Evolutionary conservation across 2,888 invertebrate species (phyloP), one percentile per base, ranked within the genome.

Genomic region (Caenorhabditis sinica): DNA sequence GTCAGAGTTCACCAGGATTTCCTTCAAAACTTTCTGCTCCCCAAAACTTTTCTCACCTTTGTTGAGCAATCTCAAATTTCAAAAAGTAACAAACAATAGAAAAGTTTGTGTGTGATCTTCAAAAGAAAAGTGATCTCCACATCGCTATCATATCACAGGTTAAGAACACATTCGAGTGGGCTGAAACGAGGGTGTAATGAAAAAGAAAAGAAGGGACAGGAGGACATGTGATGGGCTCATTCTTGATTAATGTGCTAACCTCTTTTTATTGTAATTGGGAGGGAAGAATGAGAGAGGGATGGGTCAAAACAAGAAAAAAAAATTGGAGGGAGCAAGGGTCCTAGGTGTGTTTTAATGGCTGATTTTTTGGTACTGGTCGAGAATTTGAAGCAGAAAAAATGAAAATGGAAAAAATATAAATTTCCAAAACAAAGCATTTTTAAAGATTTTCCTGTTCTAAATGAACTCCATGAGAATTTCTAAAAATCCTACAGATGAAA

Each of bases 221-320:
- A 33, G n/a, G 63, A 74, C 51, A 49, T 73, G 73, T 72, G 63
- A 45, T 61, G n/a, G n/a, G 28, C 66, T 56, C 45, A 8, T 45
- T 65, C 56, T 75, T 75, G 75, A 75, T 75, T 66, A 75, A 75
- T 75, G 65, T 30, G 66, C 71, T 40, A 56, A 66, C 43, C 58
- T 58, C 45, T 75, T 66, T 75, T 75, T 53, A 60, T 73, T 45
- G 60, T 65, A 65, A 65, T 65, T 65, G 23, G 36, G 20, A 23
- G 40, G 13, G 23, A 40, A 36, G 40, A 20, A 1, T 15, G 63
- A 36, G 45, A 45, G 25, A 43, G 6, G 15, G 28, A 13, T 5
- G 28, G 28, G 15, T 56, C 28, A 30, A 15, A 13, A 17, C 17
- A 30, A 43, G 15, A 30, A n/a, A 15, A 25, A 20, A 2, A 28